These are phyloP conservation scores for Sinonovacula constricta DNA, from an alignment of 1,140 invertebrate species.

Conservation along the genomic window DNA sequence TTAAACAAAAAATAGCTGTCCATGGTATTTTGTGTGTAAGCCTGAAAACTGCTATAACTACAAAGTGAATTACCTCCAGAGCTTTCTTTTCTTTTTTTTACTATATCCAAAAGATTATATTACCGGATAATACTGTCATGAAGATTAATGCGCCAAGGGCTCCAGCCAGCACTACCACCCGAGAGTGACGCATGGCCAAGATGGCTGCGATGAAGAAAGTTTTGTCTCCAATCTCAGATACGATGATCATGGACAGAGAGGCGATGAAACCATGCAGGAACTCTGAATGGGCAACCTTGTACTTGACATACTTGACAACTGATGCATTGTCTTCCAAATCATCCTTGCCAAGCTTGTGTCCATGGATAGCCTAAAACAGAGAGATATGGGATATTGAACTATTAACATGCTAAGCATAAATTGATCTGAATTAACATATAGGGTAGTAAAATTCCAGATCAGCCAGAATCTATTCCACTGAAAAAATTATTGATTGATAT, in stretches of 20 bases:
- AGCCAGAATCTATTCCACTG: too few species aligned
- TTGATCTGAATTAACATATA: too few species aligned
- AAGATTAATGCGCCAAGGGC: constrained; percentile 94
- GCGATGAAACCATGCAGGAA: constrained; percentile 97
- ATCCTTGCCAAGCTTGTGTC: constrained; percentile 27
- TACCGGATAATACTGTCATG: constrained; percentile 97
- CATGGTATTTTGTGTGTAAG: too few species aligned
- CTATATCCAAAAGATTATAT: too few species aligned
- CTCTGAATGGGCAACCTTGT: constrained; percentile 78
- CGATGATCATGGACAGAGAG: constrained; percentile 96
- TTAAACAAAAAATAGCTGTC: too few species aligned
- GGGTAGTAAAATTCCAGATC: too few species aligned
- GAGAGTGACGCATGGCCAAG: constrained; percentile 98
- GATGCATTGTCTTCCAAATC: constrained; percentile 58
- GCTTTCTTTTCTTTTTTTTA: too few species aligned
- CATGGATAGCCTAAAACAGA: constrained; percentile 33
- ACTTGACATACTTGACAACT: constrained; percentile 50
- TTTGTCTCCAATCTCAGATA: constrained; percentile 99
- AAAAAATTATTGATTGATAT: too few species aligned
- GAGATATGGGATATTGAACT: too few species aligned
- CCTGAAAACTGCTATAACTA: too few species aligned
- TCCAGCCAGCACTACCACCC: constrained; percentile 94
- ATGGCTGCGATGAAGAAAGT: constrained; percentile 99
- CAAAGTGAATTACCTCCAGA: too few species aligned
- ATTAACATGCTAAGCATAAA: too few species aligned